These are phyloP conservation scores for Octodonta nipae DNA, from an alignment of 2,888 invertebrate genomes.

Conservation along the genomic window DNA sequence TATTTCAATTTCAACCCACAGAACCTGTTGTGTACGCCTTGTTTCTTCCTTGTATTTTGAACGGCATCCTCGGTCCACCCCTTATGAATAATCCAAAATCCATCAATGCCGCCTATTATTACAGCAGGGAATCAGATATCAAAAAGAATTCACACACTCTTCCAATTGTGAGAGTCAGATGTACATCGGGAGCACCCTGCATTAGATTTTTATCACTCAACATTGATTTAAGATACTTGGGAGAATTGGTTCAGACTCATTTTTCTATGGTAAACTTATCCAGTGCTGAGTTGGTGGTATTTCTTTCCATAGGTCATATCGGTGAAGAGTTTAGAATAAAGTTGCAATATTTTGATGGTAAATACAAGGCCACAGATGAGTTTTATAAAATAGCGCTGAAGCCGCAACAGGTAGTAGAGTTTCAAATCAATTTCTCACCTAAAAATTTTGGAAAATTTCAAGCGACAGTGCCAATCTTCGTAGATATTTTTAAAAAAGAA, in stretches of 20 bases:
- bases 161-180: constrained; percentile 16
- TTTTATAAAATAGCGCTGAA: constrained; percentile 9
- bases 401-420: constrained; percentile 19
- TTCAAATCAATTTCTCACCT: constrained; percentile 24
- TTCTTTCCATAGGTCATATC: too few relatives aligned
- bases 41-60: constrained; percentile 45
- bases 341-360: neutral
- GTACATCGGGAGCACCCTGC: constrained; percentile 15
- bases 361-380: neutral
- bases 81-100: constrained; percentile 20
- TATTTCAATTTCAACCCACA: constrained; percentile 33
- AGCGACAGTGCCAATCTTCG: constrained; percentile 27
- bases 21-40: constrained; percentile 42
- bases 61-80: constrained; percentile 45
- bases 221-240: constrained; percentile 8
- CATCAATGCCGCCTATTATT: constrained; percentile 10
- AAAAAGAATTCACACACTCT: neutral
- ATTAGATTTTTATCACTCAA: constrained; percentile 12
- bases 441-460: constrained; percentile 18
- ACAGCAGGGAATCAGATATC: constrained; percentile 2
- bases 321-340: neutral
- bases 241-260: too few relatives aligned
- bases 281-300: too few relatives aligned
- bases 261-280: too few relatives aligned
- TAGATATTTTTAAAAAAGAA: constrained; percentile 23